Base-by-base conservation (phyloP, 2,888 invertebrate genomes). In the Oscheius sp. region DNA sequence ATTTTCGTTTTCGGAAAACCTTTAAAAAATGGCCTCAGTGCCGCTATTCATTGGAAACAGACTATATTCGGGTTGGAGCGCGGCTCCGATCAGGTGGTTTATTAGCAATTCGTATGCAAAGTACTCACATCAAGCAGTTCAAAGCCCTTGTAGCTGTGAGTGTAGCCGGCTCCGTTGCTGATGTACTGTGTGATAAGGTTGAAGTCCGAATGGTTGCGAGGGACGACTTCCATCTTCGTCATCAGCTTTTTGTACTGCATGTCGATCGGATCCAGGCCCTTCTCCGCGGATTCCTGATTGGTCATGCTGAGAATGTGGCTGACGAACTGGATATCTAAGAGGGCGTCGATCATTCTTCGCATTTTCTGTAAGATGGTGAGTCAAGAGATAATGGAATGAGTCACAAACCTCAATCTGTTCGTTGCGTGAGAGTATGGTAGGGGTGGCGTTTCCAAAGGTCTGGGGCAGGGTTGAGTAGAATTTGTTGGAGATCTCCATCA, bases 401-500 rank as follows among this genome's bases (percentile, higher is more conserved):
- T 21, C 13, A 11, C 65, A 59, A 66, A 90, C 91, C 88, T 90
- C 90, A 75, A 98, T 93, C 65, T 93, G 91, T 63, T 94, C 94
- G 4, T 91, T 88, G 21, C 93, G 93, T 83, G 95, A 93, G 68
- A 99, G 91, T 53, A 96, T 89, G 2, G 95, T 95, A 0, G 96
- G 94, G 83, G 93, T 93, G 29, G 93, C 92, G 50, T 94, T 90
- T 1, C 98, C 98, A 90, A 96, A 97, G 86, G 94, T 94, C 89
- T 99, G 99, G 0, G 99, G 99, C 78, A 99, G 94, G 63, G 96
- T 91, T 0, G 97, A 96, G 90, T 95, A 99, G 91, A 99, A 99
- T 86, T 80, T 76, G 68, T 78, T 80, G 11, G 78, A 75, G 35
- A 65, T 59, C 37, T 80, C 76, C 48, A 76, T 58, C 29, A 82